These are phyloP conservation scores for Carcina quercana DNA, from an alignment of 2,888 invertebrate genomes.

Conservation along the genomic window DNA sequence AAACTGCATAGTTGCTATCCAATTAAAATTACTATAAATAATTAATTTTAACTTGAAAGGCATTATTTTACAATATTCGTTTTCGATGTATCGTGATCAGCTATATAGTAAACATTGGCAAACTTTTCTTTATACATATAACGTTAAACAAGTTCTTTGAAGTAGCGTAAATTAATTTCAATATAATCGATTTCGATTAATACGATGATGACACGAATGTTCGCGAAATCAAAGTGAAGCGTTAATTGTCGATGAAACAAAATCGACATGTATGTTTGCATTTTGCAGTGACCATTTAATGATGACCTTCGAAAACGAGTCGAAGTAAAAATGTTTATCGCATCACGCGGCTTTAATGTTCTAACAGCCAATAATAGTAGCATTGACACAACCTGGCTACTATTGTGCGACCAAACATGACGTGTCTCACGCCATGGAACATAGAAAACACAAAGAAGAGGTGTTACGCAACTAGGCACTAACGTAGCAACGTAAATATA, in stretches of 20 bases:
- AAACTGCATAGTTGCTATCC: too few relatives aligned
- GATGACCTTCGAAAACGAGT: slow-evolving; percentile 22
- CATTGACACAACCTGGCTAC: slow-evolving; percentile 21
- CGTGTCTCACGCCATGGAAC: slow-evolving; percentile 40
- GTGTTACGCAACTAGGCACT: slow-evolving; percentile 33
- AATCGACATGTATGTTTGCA: neutral
- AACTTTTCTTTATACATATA: too few relatives aligned
- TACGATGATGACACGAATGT: too few relatives aligned
- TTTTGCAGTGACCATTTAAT: slow-evolving; percentile 9
- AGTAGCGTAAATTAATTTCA: too few relatives aligned
- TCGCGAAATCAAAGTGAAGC: too few relatives aligned
- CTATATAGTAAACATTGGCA: too few relatives aligned
- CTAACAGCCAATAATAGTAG: slow-evolving; percentile 22
- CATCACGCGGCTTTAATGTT: slow-evolving; percentile 23
- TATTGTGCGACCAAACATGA: slow-evolving; percentile 29
- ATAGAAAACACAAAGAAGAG: slow-evolving; percentile 39
- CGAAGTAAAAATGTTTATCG: slow-evolving; percentile 26
- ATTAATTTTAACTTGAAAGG: too few relatives aligned
- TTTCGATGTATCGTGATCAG: too few relatives aligned
- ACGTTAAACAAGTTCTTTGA: too few relatives aligned
- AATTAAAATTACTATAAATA: too few relatives aligned
- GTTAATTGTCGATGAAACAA: neutral
- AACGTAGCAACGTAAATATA: slow-evolving; percentile 26
- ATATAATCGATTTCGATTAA: too few relatives aligned
- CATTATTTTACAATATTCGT: too few relatives aligned